Evolutionary conservation across 2,113 vertebrate species (phyloP), one percentile per base, ranked within the genome.

Genomic region (Neodontobutis hainanensis): DNA sequence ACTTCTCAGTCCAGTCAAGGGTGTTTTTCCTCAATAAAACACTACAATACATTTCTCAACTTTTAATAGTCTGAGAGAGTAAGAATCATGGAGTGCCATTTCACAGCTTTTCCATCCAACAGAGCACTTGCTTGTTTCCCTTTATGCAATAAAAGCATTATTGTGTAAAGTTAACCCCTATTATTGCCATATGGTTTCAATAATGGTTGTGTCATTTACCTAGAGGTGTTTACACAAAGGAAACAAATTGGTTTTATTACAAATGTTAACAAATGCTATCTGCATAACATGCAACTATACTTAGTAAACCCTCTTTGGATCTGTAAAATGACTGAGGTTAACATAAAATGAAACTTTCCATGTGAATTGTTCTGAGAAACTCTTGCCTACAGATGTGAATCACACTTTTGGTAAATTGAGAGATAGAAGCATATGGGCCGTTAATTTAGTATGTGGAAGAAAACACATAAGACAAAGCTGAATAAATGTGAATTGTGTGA

Each of bases 21-120:
- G 6, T 46, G 34, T 56, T 56, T 56, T 12, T n/a, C 36, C 53
- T 56, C 53, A 15, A 36, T 56, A 38, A 56, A 56, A 40, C 53
- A 56, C 50, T 34, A 32, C 10, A 8, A 7, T 48, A 8, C 8
- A 48, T 52, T 52, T 32, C 50, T 12, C 10, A 34, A 27, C 50
- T 12, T 11, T 6, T 52, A 34, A 52, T 52, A 11, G 50, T 52
- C 5, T 50, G 9, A 27, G 8, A 40, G 8, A 40, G 5, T 40
- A 40, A 4, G 19, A 1, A 40, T 8, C 8, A 40, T 40, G 5
- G 38, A 6, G 38, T 40, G 38, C 38, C 38, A 6, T 40, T 46
- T 46, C 10, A 46, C 11, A 46, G 11, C 44, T 46, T 46, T 46
- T 46, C 44, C 11, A 11, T 11, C 44, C 9, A 14, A 46, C 8